Conservation (phyloP, 2,888 invertebrate genomes). For the Phortica magna region DNA sequence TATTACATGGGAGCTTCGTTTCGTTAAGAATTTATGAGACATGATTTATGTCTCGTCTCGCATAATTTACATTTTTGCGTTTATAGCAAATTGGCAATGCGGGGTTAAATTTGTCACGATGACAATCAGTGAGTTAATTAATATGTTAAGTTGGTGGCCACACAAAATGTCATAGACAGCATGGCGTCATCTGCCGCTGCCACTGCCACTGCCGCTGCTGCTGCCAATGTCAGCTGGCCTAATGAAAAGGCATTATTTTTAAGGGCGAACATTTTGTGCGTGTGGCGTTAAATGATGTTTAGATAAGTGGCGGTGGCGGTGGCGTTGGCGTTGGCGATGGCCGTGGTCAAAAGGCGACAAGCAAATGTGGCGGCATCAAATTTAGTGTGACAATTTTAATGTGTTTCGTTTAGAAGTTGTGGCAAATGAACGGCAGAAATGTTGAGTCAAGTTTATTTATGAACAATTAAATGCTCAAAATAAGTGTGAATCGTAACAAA, state of each 20-base stretch:
- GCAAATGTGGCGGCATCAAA: not conserved
- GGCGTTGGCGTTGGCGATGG: slow-evolving; percentile 49
- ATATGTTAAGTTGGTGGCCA: slow-evolving; percentile 55
- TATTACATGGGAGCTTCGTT: not conserved
- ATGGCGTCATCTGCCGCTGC: slow-evolving; percentile 28
- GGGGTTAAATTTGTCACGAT: slow-evolving; percentile 54
- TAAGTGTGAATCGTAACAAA: too few species aligned
- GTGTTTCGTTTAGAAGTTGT: not conserved
- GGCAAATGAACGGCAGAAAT: not conserved
- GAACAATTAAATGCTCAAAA: not conserved
- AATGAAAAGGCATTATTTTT: slow-evolving; percentile 20
- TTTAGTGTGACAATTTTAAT: slow-evolving; percentile 24
- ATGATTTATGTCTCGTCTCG: not conserved
- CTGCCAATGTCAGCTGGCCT: slow-evolving; percentile 28
- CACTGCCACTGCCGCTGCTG: too few species aligned
- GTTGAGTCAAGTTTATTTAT: not conserved
- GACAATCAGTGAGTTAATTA: slow-evolving; percentile 53
- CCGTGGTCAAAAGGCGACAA: not conserved
- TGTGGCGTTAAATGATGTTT: slow-evolving; percentile 42
- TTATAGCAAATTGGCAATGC: not conserved
- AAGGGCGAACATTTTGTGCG: not conserved
- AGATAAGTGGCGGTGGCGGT: slow-evolving; percentile 64
- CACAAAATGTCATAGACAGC: slow-evolving; percentile 18
- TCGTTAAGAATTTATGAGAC: not conserved
- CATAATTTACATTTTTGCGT: not conserved